Conservation (phyloP, 2,113 vertebrate species). For the Chrysemys picta region DNA sequence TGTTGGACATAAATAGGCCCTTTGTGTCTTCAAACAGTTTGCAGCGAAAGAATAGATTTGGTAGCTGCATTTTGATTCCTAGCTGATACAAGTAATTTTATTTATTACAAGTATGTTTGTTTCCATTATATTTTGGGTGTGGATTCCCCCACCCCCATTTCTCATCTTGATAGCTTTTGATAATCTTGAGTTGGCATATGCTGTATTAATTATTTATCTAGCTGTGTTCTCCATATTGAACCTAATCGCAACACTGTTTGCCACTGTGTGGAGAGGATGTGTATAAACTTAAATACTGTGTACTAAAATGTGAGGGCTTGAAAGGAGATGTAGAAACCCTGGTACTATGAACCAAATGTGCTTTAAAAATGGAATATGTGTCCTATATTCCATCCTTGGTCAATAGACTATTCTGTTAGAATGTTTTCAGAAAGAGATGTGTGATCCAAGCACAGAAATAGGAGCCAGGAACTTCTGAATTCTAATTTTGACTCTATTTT, state of each 20-base stretch:
- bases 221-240: not conserved
- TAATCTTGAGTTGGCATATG: not conserved
- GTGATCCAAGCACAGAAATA: not conserved
- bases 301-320: not conserved
- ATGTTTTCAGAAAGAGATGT: not conserved
- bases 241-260: not conserved
- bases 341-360: not conserved
- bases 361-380: not conserved
- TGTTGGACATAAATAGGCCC: not conserved
- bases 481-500: too few species aligned
- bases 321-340: not conserved
- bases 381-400: not conserved
- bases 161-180: fast-evolving
- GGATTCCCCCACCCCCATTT: not conserved
- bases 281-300: not conserved
- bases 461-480: not conserved
- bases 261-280: not conserved
- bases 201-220: not conserved
- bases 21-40: fast-evolving
- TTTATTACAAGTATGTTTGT: not conserved
- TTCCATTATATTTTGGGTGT: not conserved
- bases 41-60: not conserved
- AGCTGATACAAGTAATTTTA: not conserved
- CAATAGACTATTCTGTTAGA: not conserved
- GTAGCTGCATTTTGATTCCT: not conserved